A percentile compares a stretch with the other conserved stretches of the same genome.
Evolutionary conservation across 2,888 invertebrate species (phyloP).

Genomic region (Panorpa germanica): DNA sequence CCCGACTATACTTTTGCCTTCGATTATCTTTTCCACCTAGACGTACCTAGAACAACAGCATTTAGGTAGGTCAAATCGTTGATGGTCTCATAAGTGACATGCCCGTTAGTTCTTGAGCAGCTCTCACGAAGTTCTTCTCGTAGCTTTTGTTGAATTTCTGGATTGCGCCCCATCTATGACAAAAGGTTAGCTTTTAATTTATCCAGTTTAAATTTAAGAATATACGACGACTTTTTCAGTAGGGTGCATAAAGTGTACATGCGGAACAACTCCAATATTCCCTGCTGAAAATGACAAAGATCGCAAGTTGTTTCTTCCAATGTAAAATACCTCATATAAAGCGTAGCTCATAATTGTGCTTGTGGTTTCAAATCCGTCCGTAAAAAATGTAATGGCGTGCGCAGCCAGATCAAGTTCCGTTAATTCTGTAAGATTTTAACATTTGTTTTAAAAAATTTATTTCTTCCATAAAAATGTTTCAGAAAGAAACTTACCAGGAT

Average conservation of each 20-base stretch:
- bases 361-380: slow-evolving; percentile 19
- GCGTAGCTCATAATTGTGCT: slow-evolving; percentile 14
- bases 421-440: slow-evolving; percentile 12
- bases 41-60: slow-evolving; percentile 16
- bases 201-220: no score
- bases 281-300: no score
- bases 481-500: no score
- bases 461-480: no score
- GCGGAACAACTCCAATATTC: no score
- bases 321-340: slow-evolving; percentile 15
- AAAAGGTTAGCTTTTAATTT: no score
- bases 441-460: no score
- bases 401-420: slow-evolving; percentile 16
- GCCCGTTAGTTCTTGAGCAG: slow-evolving; percentile 12
- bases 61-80: slow-evolving; percentile 17
- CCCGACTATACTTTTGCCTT: no score
- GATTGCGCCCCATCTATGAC: slow-evolving; percentile 15
- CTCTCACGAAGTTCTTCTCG: slow-evolving; percentile 16
- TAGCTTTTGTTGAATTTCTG: slow-evolving; percentile 16
- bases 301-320: no score
- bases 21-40: not conserved
- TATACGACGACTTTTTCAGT: no score
- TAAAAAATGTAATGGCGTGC: slow-evolving; percentile 15
- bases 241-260: no score
- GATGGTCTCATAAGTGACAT: slow-evolving; percentile 15